Evolutionary conservation across 2,113 vertebrate genomes (phyloP), one percentile per base, ranked within the genome.

Genomic region (Elaphurus davidianus): DNA sequence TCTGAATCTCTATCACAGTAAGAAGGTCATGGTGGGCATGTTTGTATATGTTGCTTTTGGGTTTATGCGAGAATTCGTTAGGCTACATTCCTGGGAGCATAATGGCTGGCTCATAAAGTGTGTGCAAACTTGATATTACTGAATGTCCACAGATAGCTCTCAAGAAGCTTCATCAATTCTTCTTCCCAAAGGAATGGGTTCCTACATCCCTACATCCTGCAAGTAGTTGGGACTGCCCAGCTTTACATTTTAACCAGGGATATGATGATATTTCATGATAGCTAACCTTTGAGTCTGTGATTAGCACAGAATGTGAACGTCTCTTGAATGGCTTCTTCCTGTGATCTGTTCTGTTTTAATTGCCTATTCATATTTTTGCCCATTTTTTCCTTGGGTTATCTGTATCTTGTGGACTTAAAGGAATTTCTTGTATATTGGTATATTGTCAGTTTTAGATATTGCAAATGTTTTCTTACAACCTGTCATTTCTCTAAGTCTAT

Each of bases 361-460:
- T 83, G 30, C 15, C 36, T 95, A 27, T 87, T 96, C 54, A 85
- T 88, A 82, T 71, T 91, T 91, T 81, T 90, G 43, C 30, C 3
- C 12, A 25, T 6, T 23, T 88, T 94, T 91, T 50, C 13, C 97
- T 43, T 94, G 71, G 36, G 43, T 76, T 95, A 85, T 78, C 54
- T 92, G 64, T 93, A 47, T 96, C 54, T 91, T 86, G 50, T 64
- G 62, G 71, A 86, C 60, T 97, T 95, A 60, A 93, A 96, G 76
- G n/a, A 79, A 13, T 87, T 90, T 7, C 14, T 84, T 90, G 27
- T 87, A 30, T 79, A 71, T 87, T 96, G 94, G 52, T 71, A 86
- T 60, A 87, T 40, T 67, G 52, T 83, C 57, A 40, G 28, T 64
- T 94, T 92, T 92, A 91, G 64, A 79, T 84, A 84, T 33, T 93